Evolutionary conservation across 2,797 vertebrate genomes (phyloP), one percentile per base, ranked within the genome.

Genomic region (Danio aesculapii): DNA sequence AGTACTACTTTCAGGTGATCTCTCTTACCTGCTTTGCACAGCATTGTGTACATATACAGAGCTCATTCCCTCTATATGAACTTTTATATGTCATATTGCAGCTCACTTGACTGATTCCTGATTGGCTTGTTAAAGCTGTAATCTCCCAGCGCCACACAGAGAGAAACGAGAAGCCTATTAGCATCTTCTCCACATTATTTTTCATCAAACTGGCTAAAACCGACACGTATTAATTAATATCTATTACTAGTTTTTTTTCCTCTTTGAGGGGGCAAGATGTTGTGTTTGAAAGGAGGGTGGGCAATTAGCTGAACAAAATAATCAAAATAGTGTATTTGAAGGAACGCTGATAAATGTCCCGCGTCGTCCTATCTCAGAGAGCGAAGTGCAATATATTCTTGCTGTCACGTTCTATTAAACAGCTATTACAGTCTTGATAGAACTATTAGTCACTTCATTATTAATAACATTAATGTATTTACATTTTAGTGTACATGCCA

Each of bases 381-480:
- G 88, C 91, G 91, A 94, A 93, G 88, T 90, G 89, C 90, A 94
- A 95, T 94, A 94, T 91, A 94, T 95, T 94, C 92, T 92, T 92
- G 90, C 92, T 93, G 93, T 94, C 94, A 94, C 93, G 93, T 95
- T 95, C 93, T 93, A 95, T 95, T 95, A 95, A 95, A 95, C 91
- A 92, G 92, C 92, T 93, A 95, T 95, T 95, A 94, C 92, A 92
- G 92, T 91, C 92, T 85, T 95, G 94, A 95, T 93, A 93, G 94
- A 95, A 95, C 93, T 94, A 95, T 98, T 98, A 98, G 97, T 98
- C 97, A 96, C 96, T 98, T 97, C 97, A 97, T 99, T 99, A 98
- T 98, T 98, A 99, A 98, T 97, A 97, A 96, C 97, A 98, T 98
- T 98, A 98, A 98, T 99, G 97, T 98, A 98, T 99, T 98, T 98